Evolutionary conservation across 2,113 vertebrate species (phyloP).

Genomic region (Laticauda laticaudata): DNA sequence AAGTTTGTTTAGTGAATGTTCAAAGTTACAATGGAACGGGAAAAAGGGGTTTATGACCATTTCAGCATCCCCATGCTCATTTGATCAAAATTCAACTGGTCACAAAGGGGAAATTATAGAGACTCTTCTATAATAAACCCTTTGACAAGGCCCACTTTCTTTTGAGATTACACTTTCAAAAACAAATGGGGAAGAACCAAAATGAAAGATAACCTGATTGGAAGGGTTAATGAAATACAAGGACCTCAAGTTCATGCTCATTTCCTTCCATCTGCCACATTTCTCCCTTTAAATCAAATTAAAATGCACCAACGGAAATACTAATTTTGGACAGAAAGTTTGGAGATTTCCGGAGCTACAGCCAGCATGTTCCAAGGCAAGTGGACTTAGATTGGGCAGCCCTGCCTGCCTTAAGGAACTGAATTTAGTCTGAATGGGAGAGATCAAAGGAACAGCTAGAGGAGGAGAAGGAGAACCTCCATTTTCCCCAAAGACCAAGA

Average conservation of each 20-base stretch:
- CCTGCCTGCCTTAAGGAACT: not conserved
- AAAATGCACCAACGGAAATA: not conserved
- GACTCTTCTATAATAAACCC: no score
- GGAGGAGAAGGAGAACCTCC: not conserved
- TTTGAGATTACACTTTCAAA: not conserved
- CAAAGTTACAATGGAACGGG: not conserved
- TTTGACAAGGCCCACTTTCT: not conserved
- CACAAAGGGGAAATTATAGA: not conserved
- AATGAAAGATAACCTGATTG: not conserved
- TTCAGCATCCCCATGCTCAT: not conserved
- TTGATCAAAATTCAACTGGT: not conserved
- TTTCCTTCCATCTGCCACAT: not conserved
- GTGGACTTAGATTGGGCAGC: not conserved
- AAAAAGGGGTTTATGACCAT: not conserved
- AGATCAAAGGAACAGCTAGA: not conserved
- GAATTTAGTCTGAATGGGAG: not conserved
- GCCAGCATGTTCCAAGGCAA: not conserved
- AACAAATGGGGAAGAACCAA: not conserved
- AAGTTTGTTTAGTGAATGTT: not conserved
- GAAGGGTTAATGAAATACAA: not conserved
- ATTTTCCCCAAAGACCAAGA: not conserved
- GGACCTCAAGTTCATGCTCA: not conserved
- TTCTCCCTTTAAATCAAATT: not conserved
- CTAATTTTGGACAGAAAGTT: not conserved
- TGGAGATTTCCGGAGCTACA: not conserved